Evolutionary conservation across 2,888 invertebrate species (phyloP).

Genomic region (Apamea epomidion): DNA sequence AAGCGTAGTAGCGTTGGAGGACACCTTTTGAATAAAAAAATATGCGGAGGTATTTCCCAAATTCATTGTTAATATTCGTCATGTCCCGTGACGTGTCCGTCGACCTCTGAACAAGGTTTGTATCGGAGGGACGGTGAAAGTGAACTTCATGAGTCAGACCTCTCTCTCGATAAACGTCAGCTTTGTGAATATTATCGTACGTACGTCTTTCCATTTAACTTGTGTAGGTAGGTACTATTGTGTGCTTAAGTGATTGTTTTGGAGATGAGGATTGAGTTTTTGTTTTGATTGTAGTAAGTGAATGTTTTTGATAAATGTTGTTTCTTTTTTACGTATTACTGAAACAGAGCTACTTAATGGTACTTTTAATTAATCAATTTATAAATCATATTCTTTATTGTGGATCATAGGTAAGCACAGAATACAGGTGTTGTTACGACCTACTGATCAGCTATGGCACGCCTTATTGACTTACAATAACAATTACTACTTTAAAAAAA

Average conservation of each 20-base stretch:
- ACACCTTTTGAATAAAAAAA: not conserved
- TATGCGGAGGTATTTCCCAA: not conserved
- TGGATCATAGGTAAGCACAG: not conserved
- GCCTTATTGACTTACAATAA: not conserved
- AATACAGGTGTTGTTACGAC: not conserved
- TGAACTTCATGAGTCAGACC: constrained; percentile 83
- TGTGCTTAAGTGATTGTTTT: constrained; percentile 47
- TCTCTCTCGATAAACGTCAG: constrained; percentile 80
- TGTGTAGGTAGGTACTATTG: constrained; percentile 32
- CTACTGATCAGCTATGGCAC: not conserved
- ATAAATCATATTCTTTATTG: not conserved
- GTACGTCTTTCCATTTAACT: constrained; percentile 43
- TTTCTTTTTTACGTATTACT: constrained; percentile 3
- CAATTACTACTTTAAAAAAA: not conserved
- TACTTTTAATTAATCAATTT: not conserved
- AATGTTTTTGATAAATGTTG: not conserved
- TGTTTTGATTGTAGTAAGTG: constrained; percentile 9
- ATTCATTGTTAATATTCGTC: constrained; percentile 37
- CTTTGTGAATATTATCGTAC: constrained; percentile 69
- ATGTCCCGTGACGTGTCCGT: constrained; percentile 48
- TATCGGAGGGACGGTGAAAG: constrained; percentile 81
- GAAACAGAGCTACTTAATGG: not conserved
- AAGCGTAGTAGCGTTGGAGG: not conserved
- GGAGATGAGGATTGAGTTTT: constrained; percentile 16
- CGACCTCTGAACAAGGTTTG: constrained; percentile 49